These are phyloP conservation scores for Mesocricetus auratus DNA, from an alignment of 2,113 vertebrate species.

Conservation along the genomic window DNA sequence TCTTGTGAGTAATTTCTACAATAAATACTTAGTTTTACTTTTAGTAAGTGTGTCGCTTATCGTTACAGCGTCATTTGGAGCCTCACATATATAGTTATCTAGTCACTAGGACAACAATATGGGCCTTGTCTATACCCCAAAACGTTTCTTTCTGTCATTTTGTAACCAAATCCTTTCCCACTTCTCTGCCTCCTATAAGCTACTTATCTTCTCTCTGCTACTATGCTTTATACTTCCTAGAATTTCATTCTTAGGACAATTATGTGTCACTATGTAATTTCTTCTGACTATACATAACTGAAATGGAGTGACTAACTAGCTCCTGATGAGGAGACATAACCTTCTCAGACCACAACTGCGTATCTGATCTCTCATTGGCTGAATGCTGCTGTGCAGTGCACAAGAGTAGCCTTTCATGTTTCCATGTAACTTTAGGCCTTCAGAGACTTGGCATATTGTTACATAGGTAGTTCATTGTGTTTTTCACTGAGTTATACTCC, in stretches of 20 bases:
- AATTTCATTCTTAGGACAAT: background rate
- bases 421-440: background rate
- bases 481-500: background rate
- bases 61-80: too few species aligned
- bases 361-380: background rate
- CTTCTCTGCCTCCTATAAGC: background rate
- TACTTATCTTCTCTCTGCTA: too few species aligned
- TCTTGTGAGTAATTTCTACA: too few species aligned
- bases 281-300: background rate
- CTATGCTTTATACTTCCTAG: background rate
- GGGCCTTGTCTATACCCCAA: background rate
- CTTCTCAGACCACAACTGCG: background rate
- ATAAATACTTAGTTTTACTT: too few species aligned
- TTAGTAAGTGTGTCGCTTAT: too few species aligned
- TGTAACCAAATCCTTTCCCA: background rate
- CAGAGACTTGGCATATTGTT: background rate
- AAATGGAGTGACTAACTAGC: background rate
- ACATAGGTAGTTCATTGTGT: background rate
- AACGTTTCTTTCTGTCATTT: background rate
- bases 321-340: background rate
- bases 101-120: background rate
- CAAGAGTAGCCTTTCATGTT: background rate
- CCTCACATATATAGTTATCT: too few species aligned
- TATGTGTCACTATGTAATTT: background rate
- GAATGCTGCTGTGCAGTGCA: fast-evolving